Evolutionary conservation across 2,797 vertebrate species (phyloP), one percentile per base, ranked within the genome.

Genomic region (Sciurus carolinensis): DNA sequence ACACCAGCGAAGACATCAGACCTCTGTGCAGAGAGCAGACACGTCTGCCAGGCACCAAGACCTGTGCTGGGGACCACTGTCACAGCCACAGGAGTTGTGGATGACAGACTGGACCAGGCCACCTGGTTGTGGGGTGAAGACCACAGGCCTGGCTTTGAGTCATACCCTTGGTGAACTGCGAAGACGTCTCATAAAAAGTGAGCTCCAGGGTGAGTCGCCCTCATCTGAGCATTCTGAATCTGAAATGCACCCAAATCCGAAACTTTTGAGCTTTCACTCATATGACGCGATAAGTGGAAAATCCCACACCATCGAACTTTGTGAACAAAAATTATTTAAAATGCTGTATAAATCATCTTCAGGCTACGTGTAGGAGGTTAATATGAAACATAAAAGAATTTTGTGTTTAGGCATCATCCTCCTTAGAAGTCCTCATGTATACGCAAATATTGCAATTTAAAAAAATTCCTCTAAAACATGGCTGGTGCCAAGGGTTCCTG

Each of bases 41-140:
- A 7, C 10, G 76, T 88, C 39, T 17, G 15, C 20, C 67, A 44
- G 87, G 52, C 14, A 7, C 18, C 26, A 11, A 69, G 36, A 76
- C 9, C 11, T 24, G 36, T 24, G 18, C 18, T 15, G 42, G 82
- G 28, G 62, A 73, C 7, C 33, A 30, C 2, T 4, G 75, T 67
- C 52, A 52, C 3, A 47, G 39, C 6, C 54, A 11, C 24, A 0
- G 20, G 1, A 30, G 47, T 39, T 3, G 10, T 1, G 36, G 66
- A 71, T 20, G 77, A 47, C 13, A 44, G n/a, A 64, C 36, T 12
- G 36, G 62, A 69, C 59, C 14, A 33, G n/a, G 54, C 22, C 1
- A 8, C 8, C 52, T n/a, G 81, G 11, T 5, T 28, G 3, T 0
- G 3, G 39, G 22, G 22, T 44, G n/a, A n/a, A 12, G 66, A 14